Evolutionary conservation across 1,140 invertebrate genomes (phyloP).

Genomic region (Pantala flavescens): DNA sequence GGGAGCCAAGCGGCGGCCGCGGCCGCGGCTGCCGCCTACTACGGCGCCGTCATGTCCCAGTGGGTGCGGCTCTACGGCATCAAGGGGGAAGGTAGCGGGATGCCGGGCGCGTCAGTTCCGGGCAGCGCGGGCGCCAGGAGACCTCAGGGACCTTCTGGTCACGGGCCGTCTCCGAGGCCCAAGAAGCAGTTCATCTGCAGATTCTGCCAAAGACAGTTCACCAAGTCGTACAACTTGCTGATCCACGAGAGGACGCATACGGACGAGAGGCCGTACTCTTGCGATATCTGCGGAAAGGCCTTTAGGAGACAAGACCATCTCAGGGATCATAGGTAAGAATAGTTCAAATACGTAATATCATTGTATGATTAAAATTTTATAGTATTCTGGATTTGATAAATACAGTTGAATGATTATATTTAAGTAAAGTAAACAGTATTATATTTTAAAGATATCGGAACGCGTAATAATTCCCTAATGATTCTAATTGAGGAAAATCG

Average conservation of each 20-base stretch:
- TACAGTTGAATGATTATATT: too few relatives aligned
- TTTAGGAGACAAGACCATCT: constrained; percentile 43
- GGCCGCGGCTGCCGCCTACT: background rate
- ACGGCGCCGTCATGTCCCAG: background rate
- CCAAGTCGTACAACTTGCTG: constrained; percentile 94
- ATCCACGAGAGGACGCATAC: constrained; percentile 98
- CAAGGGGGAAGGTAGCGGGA: constrained; percentile 31
- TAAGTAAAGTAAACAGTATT: too few relatives aligned
- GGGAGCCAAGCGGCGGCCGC: background rate
- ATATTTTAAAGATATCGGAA: too few relatives aligned
- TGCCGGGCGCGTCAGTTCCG: constrained; percentile 34
- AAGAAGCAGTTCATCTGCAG: constrained; percentile 72
- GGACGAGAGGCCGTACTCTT: constrained; percentile 94
- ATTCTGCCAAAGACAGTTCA: constrained; percentile 93
- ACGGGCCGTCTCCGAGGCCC: constrained; percentile 36
- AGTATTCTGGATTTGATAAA: too few relatives aligned
- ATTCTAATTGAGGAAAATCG: too few relatives aligned
- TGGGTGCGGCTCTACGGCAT: background rate
- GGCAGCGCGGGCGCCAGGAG: constrained; percentile 47
- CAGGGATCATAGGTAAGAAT: constrained; percentile 39
- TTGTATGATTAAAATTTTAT: too few relatives aligned
- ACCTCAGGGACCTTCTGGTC: constrained; percentile 24
- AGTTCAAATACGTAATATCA: background rate
- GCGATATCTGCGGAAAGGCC: constrained; percentile 85
- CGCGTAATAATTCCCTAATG: too few relatives aligned